These are phyloP conservation scores for Girardinichthys multiradiatus DNA, from an alignment of 2,113 vertebrate genomes.

Conservation along the genomic window DNA sequence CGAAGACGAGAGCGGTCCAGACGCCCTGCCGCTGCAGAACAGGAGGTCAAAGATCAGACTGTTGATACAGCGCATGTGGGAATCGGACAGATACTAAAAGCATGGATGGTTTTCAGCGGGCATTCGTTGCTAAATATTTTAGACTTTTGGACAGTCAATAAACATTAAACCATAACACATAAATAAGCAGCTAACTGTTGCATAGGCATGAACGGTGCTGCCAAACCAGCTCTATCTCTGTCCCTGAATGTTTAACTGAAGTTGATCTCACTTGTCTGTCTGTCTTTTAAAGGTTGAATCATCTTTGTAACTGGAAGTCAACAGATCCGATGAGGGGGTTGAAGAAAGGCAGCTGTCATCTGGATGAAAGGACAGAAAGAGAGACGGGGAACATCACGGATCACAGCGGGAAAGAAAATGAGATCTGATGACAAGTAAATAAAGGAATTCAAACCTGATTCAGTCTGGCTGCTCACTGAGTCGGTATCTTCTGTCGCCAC, in stretches of 20 bases:
- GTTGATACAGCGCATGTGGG: background rate
- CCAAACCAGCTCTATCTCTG: too few relatives aligned
- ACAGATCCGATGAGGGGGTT: constrained; percentile 47
- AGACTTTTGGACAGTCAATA: background rate
- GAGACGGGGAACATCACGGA: background rate
- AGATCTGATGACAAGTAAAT: background rate
- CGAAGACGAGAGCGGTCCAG: constrained; percentile 45
- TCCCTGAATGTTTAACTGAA: background rate
- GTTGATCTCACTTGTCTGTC: constrained; percentile 37
- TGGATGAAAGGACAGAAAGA: constrained; percentile 12
- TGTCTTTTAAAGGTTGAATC: constrained; percentile 41
- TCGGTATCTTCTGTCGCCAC: constrained; percentile 61
- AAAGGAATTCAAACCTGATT: constrained; percentile 48
- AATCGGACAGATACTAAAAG: background rate
- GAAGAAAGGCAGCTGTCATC: constrained; percentile 69
- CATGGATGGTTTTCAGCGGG: background rate
- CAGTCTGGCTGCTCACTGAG: constrained; percentile 71
- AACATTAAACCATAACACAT: background rate
- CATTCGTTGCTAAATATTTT: background rate
- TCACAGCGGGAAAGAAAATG: background rate
- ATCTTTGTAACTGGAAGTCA: constrained; percentile 62
- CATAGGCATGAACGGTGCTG: background rate
- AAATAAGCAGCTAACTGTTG: background rate
- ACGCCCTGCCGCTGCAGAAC: constrained; percentile 17
- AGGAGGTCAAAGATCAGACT: constrained; percentile 12